These are phyloP conservation scores for Zaprionus ghesquierei DNA, from an alignment of 1,140 invertebrate genomes.

Conservation along the genomic window DNA sequence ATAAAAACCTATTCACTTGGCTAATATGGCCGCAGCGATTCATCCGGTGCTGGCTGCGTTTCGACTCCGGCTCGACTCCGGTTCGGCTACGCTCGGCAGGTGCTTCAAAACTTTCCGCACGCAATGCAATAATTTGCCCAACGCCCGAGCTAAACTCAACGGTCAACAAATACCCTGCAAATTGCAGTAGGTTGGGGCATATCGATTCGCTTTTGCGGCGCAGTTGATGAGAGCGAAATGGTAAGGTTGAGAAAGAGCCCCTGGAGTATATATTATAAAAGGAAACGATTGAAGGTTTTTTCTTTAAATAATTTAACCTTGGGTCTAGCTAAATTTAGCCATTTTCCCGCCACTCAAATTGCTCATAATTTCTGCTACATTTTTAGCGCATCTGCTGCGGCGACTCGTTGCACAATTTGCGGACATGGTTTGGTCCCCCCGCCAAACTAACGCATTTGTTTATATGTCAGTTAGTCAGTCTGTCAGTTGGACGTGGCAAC, in stretches of 20 bases:
- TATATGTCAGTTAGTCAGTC: conserved; percentile 62
- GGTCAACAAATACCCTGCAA: conserved; percentile 17
- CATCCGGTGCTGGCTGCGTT: conserved; percentile 68
- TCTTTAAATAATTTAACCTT: too few relatives aligned
- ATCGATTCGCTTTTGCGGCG: neutral
- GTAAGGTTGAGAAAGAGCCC: too few relatives aligned
- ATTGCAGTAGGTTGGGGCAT: neutral
- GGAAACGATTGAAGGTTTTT: too few relatives aligned
- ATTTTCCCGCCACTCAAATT: too few relatives aligned
- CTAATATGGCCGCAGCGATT: conserved; percentile 74
- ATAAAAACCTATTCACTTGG: conserved; percentile 80
- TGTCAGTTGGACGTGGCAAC: conserved; percentile 36
- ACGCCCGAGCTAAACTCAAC: conserved; percentile 21
- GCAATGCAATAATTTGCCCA: conserved; percentile 70
- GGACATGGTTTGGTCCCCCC: neutral
- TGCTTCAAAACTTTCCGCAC: conserved; percentile 66
- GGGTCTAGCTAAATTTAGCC: neutral
- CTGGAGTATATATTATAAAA: too few relatives aligned
- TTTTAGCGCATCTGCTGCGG: conserved; percentile 1
- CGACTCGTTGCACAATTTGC: conserved; percentile 7
- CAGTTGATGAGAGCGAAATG: neutral
- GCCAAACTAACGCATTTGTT: conserved; percentile 62
- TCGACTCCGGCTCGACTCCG: conserved; percentile 5
- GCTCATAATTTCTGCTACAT: too few relatives aligned
- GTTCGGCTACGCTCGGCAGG: conserved; percentile 33